These are phyloP conservation scores for Grammomys surdaster DNA, from an alignment of 2,113 vertebrate species.

Conservation along the genomic window DNA sequence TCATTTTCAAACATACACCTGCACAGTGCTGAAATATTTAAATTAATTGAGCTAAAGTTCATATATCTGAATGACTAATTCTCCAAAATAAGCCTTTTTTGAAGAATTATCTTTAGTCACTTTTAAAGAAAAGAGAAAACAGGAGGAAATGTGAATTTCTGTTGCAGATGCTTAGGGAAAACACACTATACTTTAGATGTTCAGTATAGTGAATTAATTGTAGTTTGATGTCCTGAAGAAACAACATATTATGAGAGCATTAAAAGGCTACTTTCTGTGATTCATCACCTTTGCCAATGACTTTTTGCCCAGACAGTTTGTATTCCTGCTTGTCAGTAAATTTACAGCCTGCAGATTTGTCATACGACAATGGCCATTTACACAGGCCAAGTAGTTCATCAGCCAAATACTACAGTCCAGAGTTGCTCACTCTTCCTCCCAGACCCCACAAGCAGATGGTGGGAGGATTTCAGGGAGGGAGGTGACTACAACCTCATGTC, in stretches of 20 bases:
- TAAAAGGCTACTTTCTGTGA: conserved; percentile 33
- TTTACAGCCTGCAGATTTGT: conserved; percentile 34
- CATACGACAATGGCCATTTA: conserved; percentile 24
- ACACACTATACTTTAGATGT: conserved; percentile 1
- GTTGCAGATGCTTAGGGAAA: neutral
- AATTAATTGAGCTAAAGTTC: conserved; percentile 54
- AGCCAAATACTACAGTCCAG: conserved; percentile 49
- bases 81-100: conserved; percentile 12
- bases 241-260: neutral
- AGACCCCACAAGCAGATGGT: conserved; percentile 43
- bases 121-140: neutral
- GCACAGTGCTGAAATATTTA: conserved; percentile 9
- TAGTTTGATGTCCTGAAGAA: conserved; percentile 11
- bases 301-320: neutral
- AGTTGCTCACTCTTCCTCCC: neutral
- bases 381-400: neutral
- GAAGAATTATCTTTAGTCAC: neutral
- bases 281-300: neutral
- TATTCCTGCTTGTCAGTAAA: conserved; percentile 43
- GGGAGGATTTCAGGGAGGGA: neutral
- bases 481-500: neutral
- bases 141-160: conserved; percentile 14
- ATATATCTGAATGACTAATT: conserved; percentile 21
- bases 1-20: neutral
- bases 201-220: neutral